Percentiles rank a stretch among this genome's conserved stretches.
Evolutionary conservation across 1,140 invertebrate species (phyloP).

Genomic region (Bombus ignitus): DNA sequence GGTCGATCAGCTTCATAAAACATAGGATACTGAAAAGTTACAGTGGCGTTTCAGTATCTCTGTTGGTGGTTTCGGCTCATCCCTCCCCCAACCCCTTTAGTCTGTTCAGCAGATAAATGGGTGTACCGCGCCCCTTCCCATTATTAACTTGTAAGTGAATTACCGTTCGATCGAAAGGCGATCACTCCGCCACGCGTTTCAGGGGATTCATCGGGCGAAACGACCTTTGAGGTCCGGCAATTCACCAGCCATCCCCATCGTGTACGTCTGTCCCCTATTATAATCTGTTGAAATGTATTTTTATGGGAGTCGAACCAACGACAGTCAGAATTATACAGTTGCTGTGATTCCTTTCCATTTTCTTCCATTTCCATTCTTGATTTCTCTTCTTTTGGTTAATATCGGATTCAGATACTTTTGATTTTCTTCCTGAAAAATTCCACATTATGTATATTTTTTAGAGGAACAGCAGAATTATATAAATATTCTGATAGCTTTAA

Average conservation of each 20-base stretch:
- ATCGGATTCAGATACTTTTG: neutral
- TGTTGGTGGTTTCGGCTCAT: slow-evolving; percentile 9
- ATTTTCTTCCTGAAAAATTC: neutral
- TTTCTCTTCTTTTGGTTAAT: no score
- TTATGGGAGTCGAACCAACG: slow-evolving; percentile 51
- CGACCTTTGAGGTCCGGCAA: slow-evolving; percentile 77
- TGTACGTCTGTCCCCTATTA: slow-evolving; percentile 45
- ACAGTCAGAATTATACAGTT: neutral
- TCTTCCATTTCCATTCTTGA: neutral
- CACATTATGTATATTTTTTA: neutral
- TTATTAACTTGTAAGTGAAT: slow-evolving; percentile 83
- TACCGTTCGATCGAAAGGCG: slow-evolving; percentile 80
- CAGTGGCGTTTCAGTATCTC: slow-evolving; percentile 51
- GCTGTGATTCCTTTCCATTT: neutral
- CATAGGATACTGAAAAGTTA: neutral
- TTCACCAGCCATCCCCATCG: slow-evolving; percentile 56
- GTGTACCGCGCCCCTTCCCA: slow-evolving; percentile 75
- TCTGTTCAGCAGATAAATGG: slow-evolving; percentile 75
- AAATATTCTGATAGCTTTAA: neutral
- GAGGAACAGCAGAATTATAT: neutral
- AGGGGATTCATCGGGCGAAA: slow-evolving; percentile 71
- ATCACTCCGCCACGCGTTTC: slow-evolving; percentile 72
- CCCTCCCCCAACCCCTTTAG: neutral
- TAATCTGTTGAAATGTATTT: slow-evolving; percentile 64
- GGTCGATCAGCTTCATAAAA: neutral